These are phyloP conservation scores for Galaxias olidus DNA, from an alignment of 2,797 vertebrate genomes.

Conservation along the genomic window DNA sequence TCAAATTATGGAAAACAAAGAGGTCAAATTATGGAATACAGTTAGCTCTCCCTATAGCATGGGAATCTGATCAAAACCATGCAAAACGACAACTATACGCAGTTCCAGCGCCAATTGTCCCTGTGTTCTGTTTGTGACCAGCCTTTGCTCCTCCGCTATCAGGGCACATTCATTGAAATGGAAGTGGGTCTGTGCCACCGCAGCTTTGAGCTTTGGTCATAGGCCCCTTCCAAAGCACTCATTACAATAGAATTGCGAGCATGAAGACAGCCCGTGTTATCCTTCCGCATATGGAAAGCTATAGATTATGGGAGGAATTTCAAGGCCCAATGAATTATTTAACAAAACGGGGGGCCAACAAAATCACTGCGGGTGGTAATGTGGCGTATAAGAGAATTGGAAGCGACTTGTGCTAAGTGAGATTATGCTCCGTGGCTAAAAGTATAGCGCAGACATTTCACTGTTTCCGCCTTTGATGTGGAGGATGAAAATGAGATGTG, in stretches of 20 bases:
- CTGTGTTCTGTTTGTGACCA: background rate
- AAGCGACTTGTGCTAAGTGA: constrained; percentile 73
- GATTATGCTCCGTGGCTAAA: constrained; percentile 75
- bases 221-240: constrained; percentile 21
- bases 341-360: constrained; percentile 75
- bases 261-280: constrained; percentile 14
- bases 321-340: constrained; percentile 78
- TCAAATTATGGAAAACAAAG: too few relatives aligned
- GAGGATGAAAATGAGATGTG: constrained; percentile 74
- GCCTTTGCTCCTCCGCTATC: background rate
- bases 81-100: constrained; percentile 12
- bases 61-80: background rate
- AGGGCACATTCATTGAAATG: background rate
- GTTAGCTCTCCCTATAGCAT: too few relatives aligned
- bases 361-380: constrained; percentile 78
- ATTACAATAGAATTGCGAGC: constrained; percentile 34
- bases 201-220: background rate
- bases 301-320: constrained; percentile 69
- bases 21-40: too few relatives aligned
- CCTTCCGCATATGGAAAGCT: constrained; percentile 62
- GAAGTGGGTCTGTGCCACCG: background rate
- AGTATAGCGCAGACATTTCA: constrained; percentile 71
- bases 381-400: constrained; percentile 69
- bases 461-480: constrained; percentile 70
- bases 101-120: background rate